These are phyloP conservation scores for Pygathrix nemaeus DNA, from an alignment of 2,113 vertebrate species.

Conservation along the genomic window DNA sequence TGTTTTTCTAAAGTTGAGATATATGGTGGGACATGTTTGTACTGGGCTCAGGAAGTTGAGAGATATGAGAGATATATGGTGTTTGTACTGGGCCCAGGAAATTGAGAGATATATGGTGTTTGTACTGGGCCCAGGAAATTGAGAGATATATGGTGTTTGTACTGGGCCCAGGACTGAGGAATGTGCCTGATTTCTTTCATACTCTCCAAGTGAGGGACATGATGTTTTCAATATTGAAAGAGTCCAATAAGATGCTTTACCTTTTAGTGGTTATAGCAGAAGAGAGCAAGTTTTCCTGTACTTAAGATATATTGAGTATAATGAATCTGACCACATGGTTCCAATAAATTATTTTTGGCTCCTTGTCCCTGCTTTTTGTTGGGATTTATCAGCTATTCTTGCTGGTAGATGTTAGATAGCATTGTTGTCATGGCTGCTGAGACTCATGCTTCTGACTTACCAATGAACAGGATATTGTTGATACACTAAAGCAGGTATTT, in stretches of 20 bases:
- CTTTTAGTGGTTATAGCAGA: not conserved
- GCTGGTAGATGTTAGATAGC: not conserved
- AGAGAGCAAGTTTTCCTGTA: not conserved
- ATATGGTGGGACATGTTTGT: too few relatives aligned
- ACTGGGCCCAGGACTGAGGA: too few relatives aligned
- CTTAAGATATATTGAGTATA: not conserved
- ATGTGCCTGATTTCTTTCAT: too few relatives aligned
- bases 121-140: too few relatives aligned
- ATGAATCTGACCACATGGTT: not conserved
- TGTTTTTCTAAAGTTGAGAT: too few relatives aligned
- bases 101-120: too few relatives aligned
- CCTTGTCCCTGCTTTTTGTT: rapidly evolving
- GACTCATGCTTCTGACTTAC: not conserved
- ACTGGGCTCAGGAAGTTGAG: too few relatives aligned
- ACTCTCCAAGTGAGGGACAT: not conserved
- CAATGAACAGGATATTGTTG: not conserved
- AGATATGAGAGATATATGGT: too few relatives aligned
- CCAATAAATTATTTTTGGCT: not conserved
- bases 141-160: too few relatives aligned
- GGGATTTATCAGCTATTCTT: not conserved
- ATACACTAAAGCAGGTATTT: too few relatives aligned
- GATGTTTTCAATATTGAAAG: not conserved
- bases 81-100: too few relatives aligned
- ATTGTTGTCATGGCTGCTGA: not conserved
- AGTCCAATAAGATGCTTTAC: not conserved